Conservation (phyloP, 2,888 invertebrate species). For the Cenopis cana region DNA sequence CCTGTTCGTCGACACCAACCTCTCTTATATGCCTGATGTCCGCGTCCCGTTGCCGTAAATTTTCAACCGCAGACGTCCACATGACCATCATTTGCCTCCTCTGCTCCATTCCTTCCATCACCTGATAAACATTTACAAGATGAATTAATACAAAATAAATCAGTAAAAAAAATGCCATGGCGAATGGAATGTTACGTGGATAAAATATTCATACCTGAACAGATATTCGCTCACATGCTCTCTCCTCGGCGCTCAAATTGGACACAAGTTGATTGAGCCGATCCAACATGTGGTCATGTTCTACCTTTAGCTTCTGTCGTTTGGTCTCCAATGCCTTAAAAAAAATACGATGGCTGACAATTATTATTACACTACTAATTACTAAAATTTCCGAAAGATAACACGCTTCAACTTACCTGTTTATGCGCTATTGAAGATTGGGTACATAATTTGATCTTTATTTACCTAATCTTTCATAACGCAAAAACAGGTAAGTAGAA, state of each 20-base stretch:
- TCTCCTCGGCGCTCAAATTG: conserved; percentile 77
- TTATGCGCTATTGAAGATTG: too few relatives aligned
- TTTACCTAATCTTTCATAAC: too few relatives aligned
- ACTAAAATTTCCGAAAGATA: too few relatives aligned
- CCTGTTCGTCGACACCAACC: conserved; percentile 54
- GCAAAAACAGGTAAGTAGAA: too few relatives aligned
- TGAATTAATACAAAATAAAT: neutral
- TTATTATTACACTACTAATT: too few relatives aligned
- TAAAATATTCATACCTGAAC: conserved; percentile 64
- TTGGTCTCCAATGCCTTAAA: conserved; percentile 74
- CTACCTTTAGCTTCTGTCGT: conserved; percentile 74
- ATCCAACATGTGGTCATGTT: conserved; percentile 77
- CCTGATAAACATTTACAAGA: conserved; percentile 55
- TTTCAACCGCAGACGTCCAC: conserved; percentile 89
- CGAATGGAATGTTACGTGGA: neutral
- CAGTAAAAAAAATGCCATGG: neutral
- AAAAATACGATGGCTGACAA: neutral
- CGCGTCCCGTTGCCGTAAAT: conserved; percentile 88
- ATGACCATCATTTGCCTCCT: conserved; percentile 88
- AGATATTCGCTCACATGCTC: conserved; percentile 80
- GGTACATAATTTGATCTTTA: too few relatives aligned
- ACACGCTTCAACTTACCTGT: too few relatives aligned
- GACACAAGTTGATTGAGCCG: conserved; percentile 76
- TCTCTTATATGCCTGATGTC: conserved; percentile 86
- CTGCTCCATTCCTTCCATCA: conserved; percentile 86